Percentiles rank a stretch among this genome's conserved stretches.
These are phyloP conservation scores for Vulpes vulpes DNA, from an alignment of 2,113 vertebrate genomes.

Conservation along the genomic window DNA sequence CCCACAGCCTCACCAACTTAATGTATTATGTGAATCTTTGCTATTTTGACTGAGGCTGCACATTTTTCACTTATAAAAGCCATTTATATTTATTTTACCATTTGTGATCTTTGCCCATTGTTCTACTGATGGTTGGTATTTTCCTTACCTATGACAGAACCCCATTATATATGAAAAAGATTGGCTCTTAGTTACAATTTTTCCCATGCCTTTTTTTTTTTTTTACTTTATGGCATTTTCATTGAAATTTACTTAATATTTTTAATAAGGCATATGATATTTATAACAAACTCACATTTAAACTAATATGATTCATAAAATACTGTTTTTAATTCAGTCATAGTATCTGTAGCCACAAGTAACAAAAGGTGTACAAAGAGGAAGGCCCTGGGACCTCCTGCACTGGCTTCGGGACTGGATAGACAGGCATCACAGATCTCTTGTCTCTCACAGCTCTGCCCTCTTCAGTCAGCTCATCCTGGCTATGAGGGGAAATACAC, in stretches of 20 bases:
- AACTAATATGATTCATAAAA: background rate
- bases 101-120: background rate
- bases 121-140: background rate
- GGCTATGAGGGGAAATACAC: too few species aligned
- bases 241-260: background rate
- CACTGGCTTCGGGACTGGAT: background rate
- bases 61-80: background rate
- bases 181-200: background rate
- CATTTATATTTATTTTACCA: background rate
- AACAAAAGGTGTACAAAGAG: background rate
- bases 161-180: background rate
- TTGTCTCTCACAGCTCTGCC: fast-evolving
- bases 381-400: background rate
- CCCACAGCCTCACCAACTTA: too few species aligned
- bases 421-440: fast-evolving
- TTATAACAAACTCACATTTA: slow-evolving; percentile 6
- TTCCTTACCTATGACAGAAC: background rate
- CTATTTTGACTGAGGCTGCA: background rate
- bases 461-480: background rate
- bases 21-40: fast-evolving
- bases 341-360: background rate
- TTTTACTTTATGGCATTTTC: background rate
- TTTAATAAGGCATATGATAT: background rate
- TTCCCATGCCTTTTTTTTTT: background rate
- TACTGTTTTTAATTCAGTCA: background rate